phyloP scores from a whole-genome alignment of 2,113 vertebrate species.

The Rhombomys opimus region DNA sequence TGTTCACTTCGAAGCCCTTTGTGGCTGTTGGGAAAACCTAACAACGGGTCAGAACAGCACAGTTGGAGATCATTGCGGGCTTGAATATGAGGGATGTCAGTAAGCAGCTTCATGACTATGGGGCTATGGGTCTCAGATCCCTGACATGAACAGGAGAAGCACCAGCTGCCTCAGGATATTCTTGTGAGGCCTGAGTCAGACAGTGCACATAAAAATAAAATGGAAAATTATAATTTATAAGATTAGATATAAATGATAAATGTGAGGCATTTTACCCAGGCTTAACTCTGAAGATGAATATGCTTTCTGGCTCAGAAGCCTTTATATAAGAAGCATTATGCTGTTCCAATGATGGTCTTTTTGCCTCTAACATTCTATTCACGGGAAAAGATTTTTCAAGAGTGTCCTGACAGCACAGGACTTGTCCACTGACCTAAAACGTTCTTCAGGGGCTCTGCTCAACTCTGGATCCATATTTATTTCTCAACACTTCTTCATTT shows the following conservation, averaged over 20 bases:
- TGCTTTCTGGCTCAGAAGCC: neutral
- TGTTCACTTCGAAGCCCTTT: neutral
- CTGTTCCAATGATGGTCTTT: neutral
- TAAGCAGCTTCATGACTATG: neutral
- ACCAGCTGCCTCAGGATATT: neutral
- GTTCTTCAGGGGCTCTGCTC: neutral
- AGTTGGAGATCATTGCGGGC: neutral
- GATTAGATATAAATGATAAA: neutral
- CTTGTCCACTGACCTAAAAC: neutral
- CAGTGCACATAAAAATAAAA: neutral
- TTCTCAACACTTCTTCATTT: neutral
- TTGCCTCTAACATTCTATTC: neutral
- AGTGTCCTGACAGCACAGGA: neutral
- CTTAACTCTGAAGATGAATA: neutral
- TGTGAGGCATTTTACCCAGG: neutral
- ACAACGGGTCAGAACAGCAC: rapidly evolving
- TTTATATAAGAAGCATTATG: neutral
- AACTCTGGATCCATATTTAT: neutral
- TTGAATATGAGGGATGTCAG: too few relatives aligned
- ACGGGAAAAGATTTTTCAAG: neutral
- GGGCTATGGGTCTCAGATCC: neutral
- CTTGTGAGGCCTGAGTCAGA: neutral
- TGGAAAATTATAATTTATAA: neutral
- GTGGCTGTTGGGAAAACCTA: too few relatives aligned
- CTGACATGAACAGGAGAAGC: neutral